Percentiles rank a stretch among this genome's conserved stretches.
Evolutionary conservation across 2,113 vertebrate genomes (phyloP).

Genomic region (Pedetes capensis): DNA sequence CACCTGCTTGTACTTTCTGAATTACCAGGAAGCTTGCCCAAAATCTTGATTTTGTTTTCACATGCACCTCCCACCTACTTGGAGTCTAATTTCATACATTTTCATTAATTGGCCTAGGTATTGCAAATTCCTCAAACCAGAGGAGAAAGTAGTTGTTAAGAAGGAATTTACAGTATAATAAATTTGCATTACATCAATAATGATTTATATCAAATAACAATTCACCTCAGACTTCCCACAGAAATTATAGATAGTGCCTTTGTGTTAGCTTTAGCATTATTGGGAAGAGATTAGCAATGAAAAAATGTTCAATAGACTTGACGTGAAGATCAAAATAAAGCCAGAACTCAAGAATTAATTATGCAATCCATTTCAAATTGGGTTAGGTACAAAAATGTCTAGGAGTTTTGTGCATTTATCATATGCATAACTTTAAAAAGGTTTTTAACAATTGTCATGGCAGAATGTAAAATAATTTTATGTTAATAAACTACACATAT

Average conservation of each 20-base stretch:
- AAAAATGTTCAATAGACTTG: neutral
- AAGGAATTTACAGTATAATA: neutral
- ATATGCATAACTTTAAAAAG: neutral
- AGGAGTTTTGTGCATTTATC: neutral
- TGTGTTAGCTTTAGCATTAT: neutral
- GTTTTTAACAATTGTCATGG: neutral
- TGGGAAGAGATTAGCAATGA: neutral
- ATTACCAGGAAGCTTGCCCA: neutral
- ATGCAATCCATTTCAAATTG: neutral
- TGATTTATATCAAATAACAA: no score
- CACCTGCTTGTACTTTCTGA: neutral
- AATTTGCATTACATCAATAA: neutral
- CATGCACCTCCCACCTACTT: neutral
- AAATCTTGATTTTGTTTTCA: constrained; percentile 1
- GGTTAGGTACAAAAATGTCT: neutral
- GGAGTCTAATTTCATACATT: neutral
- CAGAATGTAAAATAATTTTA: neutral
- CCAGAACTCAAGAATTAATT: neutral
- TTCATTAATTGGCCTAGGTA: neutral
- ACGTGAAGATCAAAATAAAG: neutral
- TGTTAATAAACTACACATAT: neutral
- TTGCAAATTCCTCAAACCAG: neutral
- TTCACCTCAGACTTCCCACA: neutral
- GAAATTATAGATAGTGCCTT: neutral
- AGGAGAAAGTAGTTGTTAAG: neutral